Evolutionary conservation across 2,113 vertebrate genomes (phyloP).

Genomic region (Melospiza melodia): DNA sequence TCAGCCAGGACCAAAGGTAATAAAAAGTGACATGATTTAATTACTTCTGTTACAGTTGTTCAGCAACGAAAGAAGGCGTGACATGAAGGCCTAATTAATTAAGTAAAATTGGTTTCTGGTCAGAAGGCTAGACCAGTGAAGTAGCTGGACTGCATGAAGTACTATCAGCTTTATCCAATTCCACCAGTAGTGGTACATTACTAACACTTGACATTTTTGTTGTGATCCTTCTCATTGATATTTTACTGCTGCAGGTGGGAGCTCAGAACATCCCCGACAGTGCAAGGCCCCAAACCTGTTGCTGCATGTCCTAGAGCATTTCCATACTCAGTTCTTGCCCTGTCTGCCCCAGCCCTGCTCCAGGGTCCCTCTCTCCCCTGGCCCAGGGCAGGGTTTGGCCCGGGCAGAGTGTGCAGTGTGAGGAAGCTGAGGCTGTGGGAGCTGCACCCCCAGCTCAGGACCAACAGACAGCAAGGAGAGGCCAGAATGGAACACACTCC

Average conservation of each 20-base stretch:
- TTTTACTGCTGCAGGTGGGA: not conserved
- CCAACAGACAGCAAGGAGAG: not conserved
- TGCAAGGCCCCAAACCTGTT: not conserved
- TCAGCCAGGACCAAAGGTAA: constrained; percentile 75
- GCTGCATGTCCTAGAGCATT: not conserved
- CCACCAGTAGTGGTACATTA: constrained; percentile 30
- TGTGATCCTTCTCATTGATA: not conserved
- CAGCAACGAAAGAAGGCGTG: constrained; percentile 69
- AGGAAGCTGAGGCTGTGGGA: not conserved
- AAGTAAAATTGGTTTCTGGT: constrained; percentile 73
- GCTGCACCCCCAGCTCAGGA: not conserved
- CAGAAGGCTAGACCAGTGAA: constrained; percentile 68
- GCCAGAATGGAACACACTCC: not conserved
- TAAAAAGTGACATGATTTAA: constrained; percentile 80
- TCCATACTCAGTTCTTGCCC: fast-evolving
- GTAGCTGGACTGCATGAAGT: constrained; percentile 41
- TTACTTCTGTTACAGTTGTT: constrained; percentile 77
- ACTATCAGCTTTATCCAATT: constrained; percentile 48
- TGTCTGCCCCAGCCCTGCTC: not conserved
- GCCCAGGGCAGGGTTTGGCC: not conserved
- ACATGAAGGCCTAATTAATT: constrained; percentile 78
- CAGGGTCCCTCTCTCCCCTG: not conserved
- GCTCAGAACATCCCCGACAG: not conserved
- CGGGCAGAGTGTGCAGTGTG: fast-evolving
- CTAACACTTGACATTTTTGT: not conserved